Conservation (phyloP, 2,888 invertebrate species). For the Orgyia antiqua region DNA sequence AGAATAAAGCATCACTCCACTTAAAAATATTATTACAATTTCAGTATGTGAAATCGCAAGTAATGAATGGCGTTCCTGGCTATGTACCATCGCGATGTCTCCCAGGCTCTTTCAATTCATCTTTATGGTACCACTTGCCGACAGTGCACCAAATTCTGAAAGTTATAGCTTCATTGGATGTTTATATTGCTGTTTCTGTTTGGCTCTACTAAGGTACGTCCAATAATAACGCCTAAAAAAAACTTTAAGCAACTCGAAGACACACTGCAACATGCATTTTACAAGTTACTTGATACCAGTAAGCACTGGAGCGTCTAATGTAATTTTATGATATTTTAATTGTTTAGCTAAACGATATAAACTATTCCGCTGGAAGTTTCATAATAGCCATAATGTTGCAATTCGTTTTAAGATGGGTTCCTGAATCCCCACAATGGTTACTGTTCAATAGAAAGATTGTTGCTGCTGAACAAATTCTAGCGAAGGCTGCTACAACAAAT, state of each 20-base stretch:
- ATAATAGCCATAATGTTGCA: background rate
- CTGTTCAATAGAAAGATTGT: constrained; percentile 51
- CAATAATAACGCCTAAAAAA: background rate
- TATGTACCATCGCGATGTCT: constrained; percentile 40
- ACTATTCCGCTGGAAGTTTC: too few relatives aligned
- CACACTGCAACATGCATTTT: too few relatives aligned
- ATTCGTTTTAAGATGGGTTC: constrained; percentile 46
- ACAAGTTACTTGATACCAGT: too few relatives aligned
- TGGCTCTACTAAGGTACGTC: constrained; percentile 42
- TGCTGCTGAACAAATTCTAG: constrained; percentile 49
- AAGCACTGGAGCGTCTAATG: too few relatives aligned
- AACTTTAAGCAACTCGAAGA: too few relatives aligned
- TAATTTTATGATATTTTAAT: too few relatives aligned
- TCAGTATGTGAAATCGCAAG: constrained; percentile 65
- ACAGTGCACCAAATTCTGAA: constrained; percentile 48
- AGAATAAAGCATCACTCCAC: too few relatives aligned
- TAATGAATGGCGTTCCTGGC: constrained; percentile 54
- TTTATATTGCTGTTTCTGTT: constrained; percentile 33
- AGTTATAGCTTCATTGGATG: constrained; percentile 49
- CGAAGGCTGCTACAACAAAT: constrained; percentile 50
- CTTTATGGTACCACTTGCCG: constrained; percentile 50
- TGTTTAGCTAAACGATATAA: too few relatives aligned
- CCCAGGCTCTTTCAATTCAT: constrained; percentile 45
- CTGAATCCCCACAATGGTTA: constrained; percentile 70
- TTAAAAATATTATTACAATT: too few relatives aligned